Evolutionary conservation across 2,797 vertebrate genomes (phyloP), one percentile per base, ranked within the genome.

Genomic region (Gymnoscopelus braueri): DNA sequence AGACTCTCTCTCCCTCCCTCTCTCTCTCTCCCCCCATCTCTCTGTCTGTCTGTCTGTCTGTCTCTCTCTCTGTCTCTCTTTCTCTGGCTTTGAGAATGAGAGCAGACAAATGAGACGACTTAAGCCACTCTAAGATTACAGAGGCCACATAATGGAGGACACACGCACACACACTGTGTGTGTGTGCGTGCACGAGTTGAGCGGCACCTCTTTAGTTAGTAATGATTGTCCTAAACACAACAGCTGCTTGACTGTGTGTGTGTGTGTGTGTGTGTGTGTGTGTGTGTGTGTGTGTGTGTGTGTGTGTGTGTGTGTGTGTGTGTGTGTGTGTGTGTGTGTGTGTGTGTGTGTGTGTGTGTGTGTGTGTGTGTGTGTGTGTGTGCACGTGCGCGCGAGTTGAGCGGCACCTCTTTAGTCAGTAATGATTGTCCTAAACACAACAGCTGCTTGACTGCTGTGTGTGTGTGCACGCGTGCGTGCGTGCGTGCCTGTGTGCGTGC

Each of bases 221-320:
- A 86, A 89, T 83, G 75, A 82, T 64, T 84, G 74, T 73, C 66
- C 60, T 84, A 87, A 89, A 87, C 67, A 82, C 75, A 66, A 65
- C 85, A 87, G 85, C 85, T 88, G 87, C 79, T 87, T 85, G 57
- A 72, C 70, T 71, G n/a, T 54, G n/a, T n/a, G n/a, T n/a, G n/a
- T n/a, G n/a, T 75, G 59, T 72, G 66, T 64, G 67, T 70, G 69
- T 72, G 65, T 75, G 59, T 72, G 66, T 64, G 67, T 70, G 69
- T 72, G 65, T 75, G 59, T 72, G 66, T 64, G 67, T 70, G 69
- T 72, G 65, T 75, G 59, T 72, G 66, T 64, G 67, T 70, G 69
- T 72, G 65, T 75, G 59, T 72, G 66, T 64, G 67, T 70, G 69
- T 72, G 65, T n/a, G n/a, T 55, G 15, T 55, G 29, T 47, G 3